These are phyloP conservation scores for Mormyrus iriodes DNA, from an alignment of 2,113 vertebrate genomes.

Conservation along the genomic window DNA sequence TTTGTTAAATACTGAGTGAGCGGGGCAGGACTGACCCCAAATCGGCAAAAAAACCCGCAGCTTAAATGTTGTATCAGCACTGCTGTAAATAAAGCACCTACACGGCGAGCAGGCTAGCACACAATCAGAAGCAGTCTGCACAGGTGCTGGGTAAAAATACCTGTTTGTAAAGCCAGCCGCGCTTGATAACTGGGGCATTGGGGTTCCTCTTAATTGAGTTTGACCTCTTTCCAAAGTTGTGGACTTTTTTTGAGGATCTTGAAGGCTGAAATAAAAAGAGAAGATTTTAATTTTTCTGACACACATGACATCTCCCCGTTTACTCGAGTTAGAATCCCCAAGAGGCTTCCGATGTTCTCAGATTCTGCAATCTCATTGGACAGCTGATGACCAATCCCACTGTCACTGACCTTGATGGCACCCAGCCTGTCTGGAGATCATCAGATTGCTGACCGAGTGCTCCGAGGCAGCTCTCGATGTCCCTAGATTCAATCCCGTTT, in stretches of 20 bases:
- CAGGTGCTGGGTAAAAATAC: constrained; percentile 48
- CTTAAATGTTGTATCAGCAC: background rate
- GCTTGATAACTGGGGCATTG: constrained; percentile 80
- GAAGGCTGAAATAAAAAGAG: constrained; percentile 67
- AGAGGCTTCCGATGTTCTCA: background rate
- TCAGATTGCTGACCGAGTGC: background rate
- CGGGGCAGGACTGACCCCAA: background rate
- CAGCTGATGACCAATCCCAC: background rate
- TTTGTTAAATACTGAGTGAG: background rate
- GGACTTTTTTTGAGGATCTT: constrained; percentile 87
- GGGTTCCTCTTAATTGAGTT: constrained; percentile 95
- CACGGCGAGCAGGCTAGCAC: background rate
- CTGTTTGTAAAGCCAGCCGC: constrained; percentile 97
- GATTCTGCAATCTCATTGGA: background rate
- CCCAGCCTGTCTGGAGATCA: background rate
- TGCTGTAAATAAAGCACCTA: background rate
- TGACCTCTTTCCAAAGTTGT: constrained; percentile 95
- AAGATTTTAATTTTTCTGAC: background rate
- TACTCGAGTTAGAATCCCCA: background rate
- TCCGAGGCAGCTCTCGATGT: background rate
- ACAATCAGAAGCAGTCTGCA: background rate
- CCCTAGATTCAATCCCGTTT: background rate
- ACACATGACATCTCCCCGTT: background rate
- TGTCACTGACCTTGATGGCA: background rate
- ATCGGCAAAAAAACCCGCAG: background rate